These are phyloP conservation scores for Muscina levida DNA, from an alignment of 2,888 invertebrate species.

Conservation along the genomic window DNA sequence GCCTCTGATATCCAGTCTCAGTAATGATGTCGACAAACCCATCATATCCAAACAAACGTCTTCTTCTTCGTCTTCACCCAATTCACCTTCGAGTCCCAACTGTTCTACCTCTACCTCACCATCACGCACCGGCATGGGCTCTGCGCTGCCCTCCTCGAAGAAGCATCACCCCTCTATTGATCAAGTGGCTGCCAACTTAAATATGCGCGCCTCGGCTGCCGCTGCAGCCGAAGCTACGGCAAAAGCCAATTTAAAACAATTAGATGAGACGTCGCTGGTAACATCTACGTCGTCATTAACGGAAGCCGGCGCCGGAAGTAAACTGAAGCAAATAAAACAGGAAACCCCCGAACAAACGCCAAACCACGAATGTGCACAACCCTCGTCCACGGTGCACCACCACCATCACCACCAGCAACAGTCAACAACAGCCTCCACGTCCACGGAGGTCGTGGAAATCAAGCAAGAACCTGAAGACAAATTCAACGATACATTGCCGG, in stretches of 20 bases:
- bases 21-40: conserved; percentile 52
- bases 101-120: conserved; percentile 63
- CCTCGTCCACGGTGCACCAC: conserved; percentile 39
- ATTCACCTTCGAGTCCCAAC: conserved; percentile 28
- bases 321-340: conserved; percentile 49
- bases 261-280: conserved; percentile 63
- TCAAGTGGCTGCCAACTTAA: conserved; percentile 79
- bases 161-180: conserved; percentile 78
- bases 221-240: conserved; percentile 74
- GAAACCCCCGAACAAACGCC: conserved; percentile 36
- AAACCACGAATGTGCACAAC: background rate
- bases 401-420: no score
- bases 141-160: conserved; percentile 71
- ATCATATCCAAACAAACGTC: conserved; percentile 57
- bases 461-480: conserved; percentile 59
- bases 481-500: background rate
- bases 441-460: conserved; percentile 43
- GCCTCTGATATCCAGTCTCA: conserved; percentile 48
- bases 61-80: conserved; percentile 51
- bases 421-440: background rate
- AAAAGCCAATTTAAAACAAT: conserved; percentile 65
- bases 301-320: conserved; percentile 44
- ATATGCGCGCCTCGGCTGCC: conserved; percentile 76
- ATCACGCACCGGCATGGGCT: conserved; percentile 30
- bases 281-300: conserved; percentile 66